phyloP scores from a whole-genome alignment of 2,888 invertebrate genomes.

The Geotrupes spiniger region DNA sequence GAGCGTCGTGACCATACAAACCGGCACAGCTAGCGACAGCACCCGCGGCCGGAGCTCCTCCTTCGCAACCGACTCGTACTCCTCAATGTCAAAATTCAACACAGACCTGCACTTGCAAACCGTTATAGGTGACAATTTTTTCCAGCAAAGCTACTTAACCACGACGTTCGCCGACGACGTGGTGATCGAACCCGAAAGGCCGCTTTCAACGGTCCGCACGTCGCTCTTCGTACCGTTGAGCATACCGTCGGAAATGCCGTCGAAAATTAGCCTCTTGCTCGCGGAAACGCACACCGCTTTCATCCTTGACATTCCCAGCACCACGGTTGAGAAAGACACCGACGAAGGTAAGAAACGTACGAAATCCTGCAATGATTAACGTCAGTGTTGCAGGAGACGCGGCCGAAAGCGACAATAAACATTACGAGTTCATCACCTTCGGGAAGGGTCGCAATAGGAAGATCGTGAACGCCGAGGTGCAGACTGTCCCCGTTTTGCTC shows the following conservation, averaged over 20 bases:
- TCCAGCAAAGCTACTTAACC: slow-evolving; percentile 16
- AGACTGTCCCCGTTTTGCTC: slow-evolving; percentile 60
- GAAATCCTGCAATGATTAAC: not conserved
- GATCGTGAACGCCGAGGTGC: slow-evolving; percentile 65
- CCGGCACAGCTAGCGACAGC: not conserved
- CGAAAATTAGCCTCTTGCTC: slow-evolving; percentile 61
- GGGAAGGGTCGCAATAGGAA: slow-evolving; percentile 68
- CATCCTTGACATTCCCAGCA: slow-evolving; percentile 63
- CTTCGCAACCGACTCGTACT: not conserved
- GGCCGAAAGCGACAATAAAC: slow-evolving; percentile 62
- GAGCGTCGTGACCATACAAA: slow-evolving; percentile 26
- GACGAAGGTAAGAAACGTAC: slow-evolving; percentile 49
- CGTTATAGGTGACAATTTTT: slow-evolving; percentile 14
- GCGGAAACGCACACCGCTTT: slow-evolving; percentile 65
- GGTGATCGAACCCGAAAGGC: slow-evolving; percentile 20
- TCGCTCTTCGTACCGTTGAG: too few relatives aligned
- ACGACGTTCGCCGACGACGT: slow-evolving; percentile 15
- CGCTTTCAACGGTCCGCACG: not conserved
- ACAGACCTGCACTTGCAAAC: slow-evolving; percentile 23
- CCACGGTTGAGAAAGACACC: slow-evolving; percentile 60
- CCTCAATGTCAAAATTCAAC: slow-evolving; percentile 21
- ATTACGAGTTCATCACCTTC: slow-evolving; percentile 64
- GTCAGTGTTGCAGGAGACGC: slow-evolving; percentile 42
- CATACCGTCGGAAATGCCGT: slow-evolving; percentile 47
- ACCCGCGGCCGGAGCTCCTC: not conserved